Conservation (phyloP, 2,797 vertebrate genomes). For the Toxotes lorentzi region DNA sequence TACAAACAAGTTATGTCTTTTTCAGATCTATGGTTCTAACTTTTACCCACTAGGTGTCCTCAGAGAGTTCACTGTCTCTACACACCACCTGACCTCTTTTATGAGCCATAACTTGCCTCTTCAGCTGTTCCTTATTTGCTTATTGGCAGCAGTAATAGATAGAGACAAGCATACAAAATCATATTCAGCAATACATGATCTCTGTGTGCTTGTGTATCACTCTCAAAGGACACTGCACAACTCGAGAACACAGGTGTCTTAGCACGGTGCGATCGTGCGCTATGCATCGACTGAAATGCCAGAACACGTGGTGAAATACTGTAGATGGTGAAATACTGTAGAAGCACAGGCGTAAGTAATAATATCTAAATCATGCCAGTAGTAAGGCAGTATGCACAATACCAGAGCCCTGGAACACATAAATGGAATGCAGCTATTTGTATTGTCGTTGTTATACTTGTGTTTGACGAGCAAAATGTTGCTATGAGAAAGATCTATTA, state of each 20-base stretch:
- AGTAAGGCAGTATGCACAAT: not conserved
- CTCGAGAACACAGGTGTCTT: not conserved
- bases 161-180: not conserved
- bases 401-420: not conserved
- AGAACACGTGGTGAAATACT: not conserved
- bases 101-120: slow-evolving; percentile 3
- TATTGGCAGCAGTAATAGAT: not conserved
- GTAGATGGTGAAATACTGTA: not conserved
- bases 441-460: not conserved
- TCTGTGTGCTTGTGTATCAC: not conserved
- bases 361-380: not conserved
- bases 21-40: not conserved
- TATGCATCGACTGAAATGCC: not conserved
- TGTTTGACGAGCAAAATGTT: not conserved
- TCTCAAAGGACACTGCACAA: not conserved
- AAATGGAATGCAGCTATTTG: not conserved
- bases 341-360: not conserved
- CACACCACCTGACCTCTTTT: not conserved
- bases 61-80: not conserved
- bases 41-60: slow-evolving; percentile 29
- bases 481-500: not conserved
- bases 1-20: not conserved
- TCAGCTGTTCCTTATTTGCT: slow-evolving; percentile 11
- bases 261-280: not conserved
- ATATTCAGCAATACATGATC: not conserved